A percentile compares a stretch with the other conserved stretches of the same genome.
These are phyloP conservation scores for Aelia acuminata DNA, from an alignment of 2,888 invertebrate genomes.

Conservation along the genomic window DNA sequence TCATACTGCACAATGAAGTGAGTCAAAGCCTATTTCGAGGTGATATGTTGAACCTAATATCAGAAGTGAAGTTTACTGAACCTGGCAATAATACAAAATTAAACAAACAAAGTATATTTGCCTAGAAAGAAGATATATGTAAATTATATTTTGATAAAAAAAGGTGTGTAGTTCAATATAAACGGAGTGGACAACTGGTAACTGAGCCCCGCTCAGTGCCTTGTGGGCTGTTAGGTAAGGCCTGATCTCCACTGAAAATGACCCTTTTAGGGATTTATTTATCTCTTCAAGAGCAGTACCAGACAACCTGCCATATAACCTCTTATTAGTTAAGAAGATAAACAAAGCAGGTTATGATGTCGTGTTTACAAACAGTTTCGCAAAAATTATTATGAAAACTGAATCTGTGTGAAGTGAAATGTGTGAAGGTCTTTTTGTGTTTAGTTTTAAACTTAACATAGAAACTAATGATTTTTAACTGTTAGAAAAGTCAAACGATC, in stretches of 20 bases:
- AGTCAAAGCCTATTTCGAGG: too few species aligned
- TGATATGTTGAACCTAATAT: too few species aligned
- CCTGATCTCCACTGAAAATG: too few species aligned
- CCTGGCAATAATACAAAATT: too few species aligned
- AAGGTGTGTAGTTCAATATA: neutral
- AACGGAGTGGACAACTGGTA: neutral
- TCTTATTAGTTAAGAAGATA: neutral
- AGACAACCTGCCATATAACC: too few species aligned
- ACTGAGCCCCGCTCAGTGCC: neutral
- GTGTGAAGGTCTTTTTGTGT: neutral
- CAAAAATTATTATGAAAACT: neutral
- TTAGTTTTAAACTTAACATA: neutral
- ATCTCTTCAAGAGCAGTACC: too few species aligned
- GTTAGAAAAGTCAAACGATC: neutral
- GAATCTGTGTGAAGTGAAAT: neutral
- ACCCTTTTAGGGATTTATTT: too few species aligned
- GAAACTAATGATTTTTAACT: neutral
- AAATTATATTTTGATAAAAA: neutral
- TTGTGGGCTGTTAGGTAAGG: too few species aligned
- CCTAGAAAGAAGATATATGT: neutral
- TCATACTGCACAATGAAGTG: too few species aligned
- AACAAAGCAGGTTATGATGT: conserved; percentile 8
- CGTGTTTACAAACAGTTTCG: neutral
- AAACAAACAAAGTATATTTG: neutral
- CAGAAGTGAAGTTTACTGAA: too few species aligned